Percentiles rank a stretch among this genome's conserved stretches.
Evolutionary conservation across 1,140 invertebrate genomes (phyloP).

Genomic region (Metaphire vulgaris): DNA sequence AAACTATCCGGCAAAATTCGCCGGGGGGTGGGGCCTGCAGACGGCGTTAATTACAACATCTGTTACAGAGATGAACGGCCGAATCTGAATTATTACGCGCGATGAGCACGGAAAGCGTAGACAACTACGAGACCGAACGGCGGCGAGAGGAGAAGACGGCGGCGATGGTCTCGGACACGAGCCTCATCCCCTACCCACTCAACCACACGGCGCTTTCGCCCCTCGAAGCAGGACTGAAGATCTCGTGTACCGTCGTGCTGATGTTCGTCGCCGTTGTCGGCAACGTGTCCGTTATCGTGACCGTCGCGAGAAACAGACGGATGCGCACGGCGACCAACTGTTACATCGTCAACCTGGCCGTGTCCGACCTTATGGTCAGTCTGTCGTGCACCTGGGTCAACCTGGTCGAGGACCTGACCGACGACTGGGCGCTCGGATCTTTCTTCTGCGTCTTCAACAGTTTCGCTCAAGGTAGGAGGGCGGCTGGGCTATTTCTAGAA

Average conservation of each 20-base stretch:
- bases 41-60: too few species aligned
- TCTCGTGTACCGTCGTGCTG: conserved; percentile 40
- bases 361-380: conserved; percentile 47
- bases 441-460: conserved; percentile 55
- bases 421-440: conserved; percentile 49
- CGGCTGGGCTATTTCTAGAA: too few species aligned
- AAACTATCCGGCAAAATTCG: too few species aligned
- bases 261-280: conserved; percentile 39
- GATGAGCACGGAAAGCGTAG: too few species aligned
- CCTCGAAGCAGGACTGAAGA: conserved; percentile 42
- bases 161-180: too few species aligned
- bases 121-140: too few species aligned
- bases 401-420: conserved; percentile 43
- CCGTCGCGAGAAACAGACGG: conserved; percentile 38
- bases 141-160: too few species aligned
- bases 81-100: too few species aligned
- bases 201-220: background rate
- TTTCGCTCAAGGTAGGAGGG: conserved; percentile 52
- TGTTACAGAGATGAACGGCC: too few species aligned
- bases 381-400: conserved; percentile 51
- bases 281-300: conserved; percentile 39
- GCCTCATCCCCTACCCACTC: background rate
- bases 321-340: conserved; percentile 46
- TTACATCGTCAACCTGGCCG: conserved; percentile 47
- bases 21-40: too few species aligned